Evolutionary conservation across 2,113 vertebrate genomes (phyloP), one percentile per base, ranked within the genome.

Genomic region (Brachypodius melanocephalos): DNA sequence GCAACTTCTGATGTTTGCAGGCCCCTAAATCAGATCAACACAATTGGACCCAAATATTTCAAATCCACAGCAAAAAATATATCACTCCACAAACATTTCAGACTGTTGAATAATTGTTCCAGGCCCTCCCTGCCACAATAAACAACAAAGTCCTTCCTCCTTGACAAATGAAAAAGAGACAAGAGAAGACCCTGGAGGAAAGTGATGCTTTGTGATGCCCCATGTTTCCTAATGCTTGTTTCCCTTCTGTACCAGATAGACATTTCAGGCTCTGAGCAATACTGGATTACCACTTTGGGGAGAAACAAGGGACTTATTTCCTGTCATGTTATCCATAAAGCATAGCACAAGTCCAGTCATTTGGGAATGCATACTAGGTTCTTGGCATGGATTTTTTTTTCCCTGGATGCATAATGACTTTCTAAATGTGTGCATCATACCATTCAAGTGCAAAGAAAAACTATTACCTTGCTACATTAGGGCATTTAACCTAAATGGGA

Each of bases 331-430:
- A 71, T 88, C 75, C 57, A 43, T 36, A 80, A 61, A 86, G 42
- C 67, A 72, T 2, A 83, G 40, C 51, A 81, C 36, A 83, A 77
- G 15, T 52, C 25, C 40, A 40, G 28, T 69, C 75, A 74, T 48
- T 83, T 74, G 45, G 61, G 55, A 94, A 94, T 9, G 21, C 7
- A 5, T 28, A 51, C 66, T 55, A 71, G 29, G 18, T 67, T 65
- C 48, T 74, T 61, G 24, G 21, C 40, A 73, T 31, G 13, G 45
- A 43, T 38, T 75, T 83, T 83, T 79, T 83, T 83, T 79, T 66
- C 13, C 22, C 36, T 0, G 0, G 8, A 61, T 0, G 0, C 22
- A 62, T 69, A 79, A 69, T 24, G 28, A 52, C 10, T 12, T 68
- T 88, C 92, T 57, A 68, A 65, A 79, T 2, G 65, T 0, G 38